These are phyloP conservation scores for Ambastaia sidthimunki DNA, from an alignment of 2,797 vertebrate genomes.

Conservation along the genomic window DNA sequence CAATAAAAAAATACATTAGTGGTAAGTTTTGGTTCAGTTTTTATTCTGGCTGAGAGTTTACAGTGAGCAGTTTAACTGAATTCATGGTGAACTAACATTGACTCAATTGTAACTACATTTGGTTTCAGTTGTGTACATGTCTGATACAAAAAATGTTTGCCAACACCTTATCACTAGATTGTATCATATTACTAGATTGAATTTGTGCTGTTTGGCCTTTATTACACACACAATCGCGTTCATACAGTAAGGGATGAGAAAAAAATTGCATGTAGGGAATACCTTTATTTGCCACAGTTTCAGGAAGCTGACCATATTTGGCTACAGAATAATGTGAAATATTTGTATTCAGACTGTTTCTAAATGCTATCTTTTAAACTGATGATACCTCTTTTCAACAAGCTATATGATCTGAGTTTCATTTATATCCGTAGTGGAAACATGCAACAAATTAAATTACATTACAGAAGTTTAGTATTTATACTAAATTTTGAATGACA, in stretches of 20 bases:
- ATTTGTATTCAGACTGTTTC: background rate
- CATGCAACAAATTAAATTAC: background rate
- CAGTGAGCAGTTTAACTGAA: background rate
- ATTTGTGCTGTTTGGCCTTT: background rate
- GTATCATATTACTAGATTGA: no score
- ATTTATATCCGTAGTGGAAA: background rate
- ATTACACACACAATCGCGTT: background rate
- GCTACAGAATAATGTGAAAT: background rate
- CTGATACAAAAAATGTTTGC: background rate
- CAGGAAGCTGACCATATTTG: conserved; percentile 43
- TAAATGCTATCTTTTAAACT: no score
- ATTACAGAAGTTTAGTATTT: background rate
- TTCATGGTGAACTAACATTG: no score
- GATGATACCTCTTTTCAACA: no score
- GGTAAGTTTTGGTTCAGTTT: no score
- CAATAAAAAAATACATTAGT: no score
- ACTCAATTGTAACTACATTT: background rate
- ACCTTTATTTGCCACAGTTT: background rate
- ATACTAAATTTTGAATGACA: background rate
- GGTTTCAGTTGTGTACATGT: background rate
- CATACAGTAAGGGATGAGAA: conserved; percentile 43
- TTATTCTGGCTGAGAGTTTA: no score
- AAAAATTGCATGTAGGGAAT: conserved; percentile 6
- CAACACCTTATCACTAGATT: background rate
- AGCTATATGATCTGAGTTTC: background rate